Percentiles rank a stretch among this genome's conserved stretches.
Evolutionary conservation across 2,797 vertebrate species (phyloP).

Genomic region (Typhlichthys eigenmanni): DNA sequence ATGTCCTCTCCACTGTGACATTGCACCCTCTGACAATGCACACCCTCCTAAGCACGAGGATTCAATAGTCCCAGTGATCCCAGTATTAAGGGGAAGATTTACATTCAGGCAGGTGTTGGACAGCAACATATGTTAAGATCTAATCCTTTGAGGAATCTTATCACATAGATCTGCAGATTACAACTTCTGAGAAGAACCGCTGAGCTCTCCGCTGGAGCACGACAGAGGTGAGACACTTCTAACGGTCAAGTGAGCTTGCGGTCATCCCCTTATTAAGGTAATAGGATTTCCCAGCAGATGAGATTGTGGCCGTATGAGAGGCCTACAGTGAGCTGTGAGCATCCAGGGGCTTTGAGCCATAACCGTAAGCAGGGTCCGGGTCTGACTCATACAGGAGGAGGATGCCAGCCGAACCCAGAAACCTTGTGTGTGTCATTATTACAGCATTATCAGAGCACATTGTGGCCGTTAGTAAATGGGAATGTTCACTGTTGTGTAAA

Average conservation of each 20-base stretch:
- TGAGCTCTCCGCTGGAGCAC: conserved; percentile 49
- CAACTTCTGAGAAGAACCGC: conserved; percentile 62
- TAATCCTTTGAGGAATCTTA: conserved; percentile 65
- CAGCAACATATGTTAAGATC: conserved; percentile 53
- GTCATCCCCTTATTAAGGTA: conserved; percentile 45
- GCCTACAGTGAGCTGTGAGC: conserved; percentile 36
- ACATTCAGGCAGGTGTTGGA: conserved; percentile 57
- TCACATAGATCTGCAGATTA: conserved; percentile 71
- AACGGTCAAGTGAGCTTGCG: conserved; percentile 62
- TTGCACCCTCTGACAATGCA: conserved; percentile 33
- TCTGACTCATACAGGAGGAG: conserved; percentile 55
- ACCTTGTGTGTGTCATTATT: conserved; percentile 50
- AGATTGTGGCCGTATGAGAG: conserved; percentile 36
- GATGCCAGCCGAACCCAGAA: conserved; percentile 54
- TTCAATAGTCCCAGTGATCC: conserved; percentile 46
- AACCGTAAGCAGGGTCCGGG: conserved; percentile 36
- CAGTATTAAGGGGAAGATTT: conserved; percentile 36
- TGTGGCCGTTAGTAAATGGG: conserved; percentile 28
- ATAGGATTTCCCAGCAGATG: conserved; percentile 36
- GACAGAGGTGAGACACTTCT: conserved; percentile 58
- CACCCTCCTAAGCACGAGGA: conserved; percentile 15
- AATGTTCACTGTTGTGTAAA: conserved; percentile 9
- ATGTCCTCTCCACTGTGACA: conserved; percentile 28
- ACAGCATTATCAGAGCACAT: conserved; percentile 26
- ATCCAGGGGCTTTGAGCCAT: conserved; percentile 51